phyloP scores from a whole-genome alignment of 1,140 invertebrate species.

The Hylaeus volcanicus region DNA sequence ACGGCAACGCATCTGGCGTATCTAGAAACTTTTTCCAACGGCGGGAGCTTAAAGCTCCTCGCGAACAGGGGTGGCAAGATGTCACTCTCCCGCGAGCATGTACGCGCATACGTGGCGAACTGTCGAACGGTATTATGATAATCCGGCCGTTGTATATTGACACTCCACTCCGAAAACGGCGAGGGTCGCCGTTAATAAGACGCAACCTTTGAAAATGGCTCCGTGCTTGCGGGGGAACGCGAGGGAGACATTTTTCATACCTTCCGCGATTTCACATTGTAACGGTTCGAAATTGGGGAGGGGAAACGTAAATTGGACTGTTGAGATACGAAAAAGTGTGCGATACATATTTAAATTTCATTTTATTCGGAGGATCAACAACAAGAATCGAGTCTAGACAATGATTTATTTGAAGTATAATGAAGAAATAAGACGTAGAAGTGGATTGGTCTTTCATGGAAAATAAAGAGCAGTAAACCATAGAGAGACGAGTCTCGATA shows the following conservation, averaged over 20 bases:
- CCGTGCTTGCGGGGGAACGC: too few species aligned
- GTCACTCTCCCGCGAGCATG: conserved; percentile 15
- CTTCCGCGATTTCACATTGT: too few species aligned
- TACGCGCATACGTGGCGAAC: conserved; percentile 26
- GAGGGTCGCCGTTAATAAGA: conserved; percentile 16
- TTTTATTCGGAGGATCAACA: too few species aligned
- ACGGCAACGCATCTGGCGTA: conserved; percentile 37
- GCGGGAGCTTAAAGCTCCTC: conserved; percentile 12
- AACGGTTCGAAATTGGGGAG: too few species aligned
- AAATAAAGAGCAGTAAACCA: neutral
- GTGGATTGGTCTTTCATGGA: neutral
- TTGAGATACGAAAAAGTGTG: too few species aligned
- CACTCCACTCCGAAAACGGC: conserved; percentile 27
- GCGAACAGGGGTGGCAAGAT: conserved; percentile 11
- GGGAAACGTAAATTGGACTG: too few species aligned
- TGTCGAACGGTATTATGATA: conserved; percentile 65
- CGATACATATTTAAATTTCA: too few species aligned
- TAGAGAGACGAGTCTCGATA: neutral
- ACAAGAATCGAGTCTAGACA: too few species aligned
- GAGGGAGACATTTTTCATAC: too few species aligned
- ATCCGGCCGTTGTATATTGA: conserved; percentile 63
- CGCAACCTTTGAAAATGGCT: conserved; percentile 19
- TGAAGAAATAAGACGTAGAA: too few species aligned
- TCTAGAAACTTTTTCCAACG: conserved; percentile 23
- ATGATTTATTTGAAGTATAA: too few species aligned